A percentile compares a stretch with the other conserved stretches of the same genome.
Conservation (phyloP, 53 echinoderm and acorn worm species). For the Mesocentrotus franciscanus region DNA sequence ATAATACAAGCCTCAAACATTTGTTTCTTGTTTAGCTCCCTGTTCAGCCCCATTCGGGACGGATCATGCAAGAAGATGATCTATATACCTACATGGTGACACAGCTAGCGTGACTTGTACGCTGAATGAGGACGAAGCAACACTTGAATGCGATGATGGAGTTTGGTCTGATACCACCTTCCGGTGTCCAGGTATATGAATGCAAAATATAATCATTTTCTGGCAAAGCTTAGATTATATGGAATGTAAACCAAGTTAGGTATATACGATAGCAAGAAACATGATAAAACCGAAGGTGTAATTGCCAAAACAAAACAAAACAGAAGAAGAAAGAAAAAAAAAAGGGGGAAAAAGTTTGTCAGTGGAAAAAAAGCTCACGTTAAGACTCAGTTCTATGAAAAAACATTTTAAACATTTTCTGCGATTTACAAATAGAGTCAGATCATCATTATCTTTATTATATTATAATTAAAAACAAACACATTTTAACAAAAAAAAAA, state of each 20-base stretch:
- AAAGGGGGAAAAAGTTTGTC: too few species aligned
- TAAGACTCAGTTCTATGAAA: background rate
- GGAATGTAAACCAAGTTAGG: background rate
- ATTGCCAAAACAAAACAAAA: too few species aligned
- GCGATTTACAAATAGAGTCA: too few species aligned
- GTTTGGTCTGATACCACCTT: conserved; percentile 45
- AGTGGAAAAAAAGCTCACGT: too few species aligned
- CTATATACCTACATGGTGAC: background rate
- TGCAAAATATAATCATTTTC: background rate
- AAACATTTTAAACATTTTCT: too few species aligned
- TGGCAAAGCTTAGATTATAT: background rate
- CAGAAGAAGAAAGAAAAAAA: too few species aligned
- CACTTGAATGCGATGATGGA: conserved; percentile 27
- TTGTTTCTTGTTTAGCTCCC: background rate
- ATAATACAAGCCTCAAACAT: background rate
- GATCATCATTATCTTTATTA: too few species aligned
- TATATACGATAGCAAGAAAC: too few species aligned
- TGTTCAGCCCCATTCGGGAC: background rate
- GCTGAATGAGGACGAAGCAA: background rate
- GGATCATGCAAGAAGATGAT: background rate
- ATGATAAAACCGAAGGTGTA: too few species aligned
- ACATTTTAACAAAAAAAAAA: too few species aligned
- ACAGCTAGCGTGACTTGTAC: background rate
- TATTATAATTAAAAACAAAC: too few species aligned
- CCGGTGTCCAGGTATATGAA: conserved; percentile 41